Conservation (phyloP, 2,888 invertebrate genomes). For the Dasysyrphus albostriatus region DNA sequence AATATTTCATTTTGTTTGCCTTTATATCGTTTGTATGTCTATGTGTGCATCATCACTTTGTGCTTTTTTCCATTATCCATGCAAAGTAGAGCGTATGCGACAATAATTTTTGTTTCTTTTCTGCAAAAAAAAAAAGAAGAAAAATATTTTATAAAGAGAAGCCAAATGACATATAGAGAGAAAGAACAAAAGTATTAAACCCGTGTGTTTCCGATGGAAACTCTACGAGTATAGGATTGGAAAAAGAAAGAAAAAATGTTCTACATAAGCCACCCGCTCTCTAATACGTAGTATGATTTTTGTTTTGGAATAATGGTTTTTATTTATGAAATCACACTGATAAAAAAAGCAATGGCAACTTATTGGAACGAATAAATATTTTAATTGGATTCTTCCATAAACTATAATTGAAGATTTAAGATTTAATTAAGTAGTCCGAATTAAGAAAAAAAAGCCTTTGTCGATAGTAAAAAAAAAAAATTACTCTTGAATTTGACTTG, state of each 20-base stretch:
- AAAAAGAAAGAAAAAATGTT: slow-evolving; percentile 44
- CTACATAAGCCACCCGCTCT: slow-evolving; percentile 57
- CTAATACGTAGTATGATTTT: not conserved
- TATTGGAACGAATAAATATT: too few species aligned
- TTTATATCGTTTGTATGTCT: not conserved
- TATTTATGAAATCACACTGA: not conserved
- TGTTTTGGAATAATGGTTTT: not conserved
- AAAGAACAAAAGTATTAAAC: slow-evolving; percentile 25
- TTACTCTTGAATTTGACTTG: too few species aligned
- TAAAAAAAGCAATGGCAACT: too few species aligned
- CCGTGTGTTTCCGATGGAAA: slow-evolving; percentile 16
- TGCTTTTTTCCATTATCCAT: slow-evolving; percentile 58
- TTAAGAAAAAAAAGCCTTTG: too few species aligned
- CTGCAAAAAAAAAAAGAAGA: not conserved
- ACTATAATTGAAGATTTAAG: too few species aligned
- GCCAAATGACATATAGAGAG: slow-evolving; percentile 4
- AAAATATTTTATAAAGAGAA: slow-evolving; percentile 2
- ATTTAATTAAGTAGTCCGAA: too few species aligned
- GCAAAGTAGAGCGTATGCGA: slow-evolving; percentile 71
- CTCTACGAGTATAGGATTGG: not conserved
- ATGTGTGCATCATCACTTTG: slow-evolving; percentile 55
- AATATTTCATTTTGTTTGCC: slow-evolving; percentile 46
- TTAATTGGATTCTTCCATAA: too few species aligned
- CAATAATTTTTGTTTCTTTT: slow-evolving; percentile 34
- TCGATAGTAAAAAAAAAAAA: too few species aligned